Evolutionary conservation across 2,113 vertebrate genomes (phyloP), one percentile per base, ranked within the genome.

Genomic region (Lophochroa leadbeateri): DNA sequence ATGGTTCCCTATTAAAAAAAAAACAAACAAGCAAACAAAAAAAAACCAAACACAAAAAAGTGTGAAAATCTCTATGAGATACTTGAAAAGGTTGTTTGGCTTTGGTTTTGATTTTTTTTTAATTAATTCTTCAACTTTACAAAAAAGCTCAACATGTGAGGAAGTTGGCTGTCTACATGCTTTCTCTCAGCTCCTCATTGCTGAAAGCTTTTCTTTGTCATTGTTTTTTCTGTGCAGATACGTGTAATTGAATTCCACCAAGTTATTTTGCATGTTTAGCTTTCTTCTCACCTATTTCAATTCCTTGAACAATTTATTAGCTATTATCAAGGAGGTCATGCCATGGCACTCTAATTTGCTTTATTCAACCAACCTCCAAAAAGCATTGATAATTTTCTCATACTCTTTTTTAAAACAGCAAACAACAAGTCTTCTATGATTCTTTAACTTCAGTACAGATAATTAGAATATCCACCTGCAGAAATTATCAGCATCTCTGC

Each of bases 71-170:
- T 43, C 19, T 50, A 21, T 49, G 3, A 6, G 10, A 52, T 70
- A 75, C 41, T 81, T 86, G 7, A 63, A 58, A 88, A 61, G 2
- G 1, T 58, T 35, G 33, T 15, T 58, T 58, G 57, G 57, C 13
- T 58, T n/a, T 47, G 12, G 2, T 0, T 0, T 18, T 49, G 2
- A 0, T 0, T 19, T 46, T 82, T 91, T 71, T 28, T 17, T 2
- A 3, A 11, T 63, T 79, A 71, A 37, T 41, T 57, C 16, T 41
- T 82, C 33, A 71, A 69, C 13, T 4, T 74, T n/a, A 37, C 9
- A 5, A 50, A 25, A 76, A 77, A 37, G 2, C 1, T 35, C 17
- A 79, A 33, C 21, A 8, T 50, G 41, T 2, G 2, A 80, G 1
- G 3, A 88, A 47, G 23, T 14, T 64, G 13, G 58, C 4, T 29